Conservation (phyloP, 2,113 vertebrate species). For the Festucalex cinctus region DNA sequence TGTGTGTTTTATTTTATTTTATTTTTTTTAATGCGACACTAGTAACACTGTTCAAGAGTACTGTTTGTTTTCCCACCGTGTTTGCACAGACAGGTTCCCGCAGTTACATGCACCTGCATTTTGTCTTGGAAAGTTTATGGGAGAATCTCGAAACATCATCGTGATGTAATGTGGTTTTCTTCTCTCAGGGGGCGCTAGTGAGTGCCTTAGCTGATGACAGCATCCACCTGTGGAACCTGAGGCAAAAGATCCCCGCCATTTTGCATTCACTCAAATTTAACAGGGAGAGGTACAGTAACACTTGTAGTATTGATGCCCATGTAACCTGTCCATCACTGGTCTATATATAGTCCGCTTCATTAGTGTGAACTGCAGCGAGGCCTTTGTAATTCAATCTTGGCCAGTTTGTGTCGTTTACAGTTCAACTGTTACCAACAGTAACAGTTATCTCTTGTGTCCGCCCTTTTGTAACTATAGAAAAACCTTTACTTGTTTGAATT, state of each 20-base stretch:
- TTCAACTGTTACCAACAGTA: no score
- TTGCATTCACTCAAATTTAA: constrained; percentile 96
- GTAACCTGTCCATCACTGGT: not conserved
- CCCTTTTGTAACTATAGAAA: no score
- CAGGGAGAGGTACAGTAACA: constrained; percentile 83
- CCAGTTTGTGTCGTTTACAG: not conserved
- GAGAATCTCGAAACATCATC: not conserved
- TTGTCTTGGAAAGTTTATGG: no score
- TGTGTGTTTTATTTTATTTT: no score
- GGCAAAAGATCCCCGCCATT: constrained; percentile 95
- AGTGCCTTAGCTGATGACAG: constrained; percentile 98
- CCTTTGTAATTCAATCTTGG: not conserved
- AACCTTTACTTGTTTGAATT: no score
- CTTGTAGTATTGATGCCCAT: not conserved
- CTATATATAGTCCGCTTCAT: not conserved
- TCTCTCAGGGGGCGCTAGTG: constrained; percentile 91
- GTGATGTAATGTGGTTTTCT: not conserved
- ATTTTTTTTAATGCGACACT: no score
- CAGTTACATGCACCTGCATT: no score
- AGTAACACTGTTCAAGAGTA: no score
- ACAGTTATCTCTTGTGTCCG: no score
- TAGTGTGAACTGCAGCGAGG: not conserved
- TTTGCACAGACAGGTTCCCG: no score
- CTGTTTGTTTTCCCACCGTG: no score
- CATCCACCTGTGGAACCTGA: constrained; percentile 96